Evolutionary conservation across 1,140 invertebrate species (phyloP).

Genomic region (Goniozus legneri): DNA sequence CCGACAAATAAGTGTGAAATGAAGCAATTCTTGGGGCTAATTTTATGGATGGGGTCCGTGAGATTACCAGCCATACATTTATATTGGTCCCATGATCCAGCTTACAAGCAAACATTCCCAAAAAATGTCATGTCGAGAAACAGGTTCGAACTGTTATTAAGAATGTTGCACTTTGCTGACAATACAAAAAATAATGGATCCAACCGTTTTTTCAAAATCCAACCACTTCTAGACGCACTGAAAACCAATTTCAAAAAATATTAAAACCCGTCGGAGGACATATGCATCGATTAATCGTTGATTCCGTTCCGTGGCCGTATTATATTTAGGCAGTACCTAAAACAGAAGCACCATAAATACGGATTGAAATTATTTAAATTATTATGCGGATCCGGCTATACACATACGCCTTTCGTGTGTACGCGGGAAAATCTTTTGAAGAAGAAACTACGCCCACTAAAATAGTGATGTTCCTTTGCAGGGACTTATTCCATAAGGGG

Average conservation of each 20-base stretch:
- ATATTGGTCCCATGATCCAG: conserved; percentile 2
- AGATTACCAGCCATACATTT: not conserved
- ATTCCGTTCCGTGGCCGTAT: conserved; percentile 44
- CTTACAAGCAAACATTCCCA: conserved; percentile 4
- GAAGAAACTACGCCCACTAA: conserved; percentile 34
- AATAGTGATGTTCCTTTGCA: conserved; percentile 29
- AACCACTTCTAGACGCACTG: conserved; percentile 27
- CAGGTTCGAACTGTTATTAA: conserved; percentile 37
- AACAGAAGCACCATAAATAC: conserved; percentile 43
- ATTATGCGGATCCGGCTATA: conserved; percentile 36
- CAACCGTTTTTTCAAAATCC: conserved; percentile 34
- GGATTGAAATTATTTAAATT: conserved; percentile 45
- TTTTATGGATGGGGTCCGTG: conserved; percentile 10
- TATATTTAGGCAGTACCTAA: conserved; percentile 40
- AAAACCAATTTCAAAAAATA: conserved; percentile 29
- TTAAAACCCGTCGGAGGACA: conserved; percentile 28
- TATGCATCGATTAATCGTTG: conserved; percentile 46
- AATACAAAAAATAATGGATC: conserved; percentile 22
- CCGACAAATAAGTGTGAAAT: conserved; percentile 2
- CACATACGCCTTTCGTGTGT: conserved; percentile 36
- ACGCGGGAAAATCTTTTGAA: conserved; percentile 31
- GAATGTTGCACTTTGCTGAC: conserved; percentile 40
- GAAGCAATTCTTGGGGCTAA: conserved; percentile 4
- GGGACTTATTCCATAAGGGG: conserved; percentile 30
- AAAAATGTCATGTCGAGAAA: conserved; percentile 33